Evolutionary conservation across 2,113 vertebrate species (phyloP).

Genomic region (Brachypodius melanocephalos): DNA sequence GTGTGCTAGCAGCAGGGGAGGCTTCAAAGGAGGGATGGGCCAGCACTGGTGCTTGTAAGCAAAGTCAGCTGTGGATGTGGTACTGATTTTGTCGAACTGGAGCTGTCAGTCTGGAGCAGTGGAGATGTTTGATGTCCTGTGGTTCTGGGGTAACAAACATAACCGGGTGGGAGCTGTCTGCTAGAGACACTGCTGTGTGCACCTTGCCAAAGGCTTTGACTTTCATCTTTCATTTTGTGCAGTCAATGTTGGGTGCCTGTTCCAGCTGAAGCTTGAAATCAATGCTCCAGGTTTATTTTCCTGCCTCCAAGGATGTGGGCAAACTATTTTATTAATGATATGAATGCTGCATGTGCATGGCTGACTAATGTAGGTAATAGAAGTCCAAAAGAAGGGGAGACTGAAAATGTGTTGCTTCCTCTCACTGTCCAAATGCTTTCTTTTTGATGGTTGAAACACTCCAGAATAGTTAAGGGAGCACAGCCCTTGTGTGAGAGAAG

Average conservation of each 20-base stretch:
- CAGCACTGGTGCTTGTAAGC: rapidly evolving
- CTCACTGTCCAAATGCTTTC: not conserved
- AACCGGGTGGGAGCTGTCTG: not conserved
- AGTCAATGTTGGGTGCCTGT: not conserved
- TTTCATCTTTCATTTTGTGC: not conserved
- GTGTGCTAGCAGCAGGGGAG: not conserved
- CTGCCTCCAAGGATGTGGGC: not conserved
- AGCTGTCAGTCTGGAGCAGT: not conserved
- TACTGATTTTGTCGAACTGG: not conserved
- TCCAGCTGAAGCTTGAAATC: not conserved
- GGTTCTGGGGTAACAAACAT: not conserved
- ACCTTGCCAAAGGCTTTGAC: not conserved
- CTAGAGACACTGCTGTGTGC: not conserved
- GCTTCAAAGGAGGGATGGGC: not conserved
- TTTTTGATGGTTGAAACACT: not conserved
- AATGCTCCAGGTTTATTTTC: not conserved
- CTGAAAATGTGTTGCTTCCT: not conserved
- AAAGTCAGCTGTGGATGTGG: not conserved
- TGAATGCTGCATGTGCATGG: not conserved
- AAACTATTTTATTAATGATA: not conserved
- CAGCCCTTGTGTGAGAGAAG: not conserved
- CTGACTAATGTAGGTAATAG: not conserved
- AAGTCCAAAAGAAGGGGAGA: not conserved
- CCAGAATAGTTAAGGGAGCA: not conserved
- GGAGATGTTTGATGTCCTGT: not conserved